Evolutionary conservation across 2,797 vertebrate genomes (phyloP).

Genomic region (Glossophaga mutica): DNA sequence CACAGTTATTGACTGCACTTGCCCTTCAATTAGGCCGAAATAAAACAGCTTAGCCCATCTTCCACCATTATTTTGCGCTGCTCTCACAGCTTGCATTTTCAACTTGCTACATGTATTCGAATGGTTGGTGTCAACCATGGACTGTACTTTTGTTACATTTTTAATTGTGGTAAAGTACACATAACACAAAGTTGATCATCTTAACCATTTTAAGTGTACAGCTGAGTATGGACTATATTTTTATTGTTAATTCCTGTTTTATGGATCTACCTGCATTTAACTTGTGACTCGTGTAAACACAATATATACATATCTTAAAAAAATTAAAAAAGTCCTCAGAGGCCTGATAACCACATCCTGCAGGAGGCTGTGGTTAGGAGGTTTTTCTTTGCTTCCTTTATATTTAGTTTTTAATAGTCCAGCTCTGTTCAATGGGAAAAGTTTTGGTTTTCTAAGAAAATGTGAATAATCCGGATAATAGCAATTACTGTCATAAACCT

Average conservation of each 20-base stretch:
- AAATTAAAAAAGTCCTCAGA: neutral
- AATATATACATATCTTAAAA: neutral
- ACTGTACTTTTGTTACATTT: neutral
- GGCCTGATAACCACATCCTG: neutral
- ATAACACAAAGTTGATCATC: neutral
- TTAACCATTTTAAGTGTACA: neutral
- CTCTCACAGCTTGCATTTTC: neutral
- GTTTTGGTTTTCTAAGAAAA: slow-evolving; percentile 35
- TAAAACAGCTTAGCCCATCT: neutral
- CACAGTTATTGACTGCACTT: too few relatives aligned
- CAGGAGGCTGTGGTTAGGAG: neutral
- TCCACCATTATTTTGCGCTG: neutral
- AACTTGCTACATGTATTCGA: neutral
- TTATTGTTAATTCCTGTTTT: slow-evolving; percentile 26
- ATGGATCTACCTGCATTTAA: neutral
- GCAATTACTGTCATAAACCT: neutral
- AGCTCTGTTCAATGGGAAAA: neutral
- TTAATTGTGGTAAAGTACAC: neutral
- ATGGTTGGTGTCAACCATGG: neutral
- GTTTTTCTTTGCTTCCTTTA: neutral
- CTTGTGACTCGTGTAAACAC: neutral
- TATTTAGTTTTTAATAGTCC: neutral
- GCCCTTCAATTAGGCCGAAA: neutral
- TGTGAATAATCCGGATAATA: neutral
- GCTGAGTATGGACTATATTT: neutral